Evolutionary conservation across 2,888 invertebrate genomes (phyloP).

Genomic region (Hirudinaria manillensis): DNA sequence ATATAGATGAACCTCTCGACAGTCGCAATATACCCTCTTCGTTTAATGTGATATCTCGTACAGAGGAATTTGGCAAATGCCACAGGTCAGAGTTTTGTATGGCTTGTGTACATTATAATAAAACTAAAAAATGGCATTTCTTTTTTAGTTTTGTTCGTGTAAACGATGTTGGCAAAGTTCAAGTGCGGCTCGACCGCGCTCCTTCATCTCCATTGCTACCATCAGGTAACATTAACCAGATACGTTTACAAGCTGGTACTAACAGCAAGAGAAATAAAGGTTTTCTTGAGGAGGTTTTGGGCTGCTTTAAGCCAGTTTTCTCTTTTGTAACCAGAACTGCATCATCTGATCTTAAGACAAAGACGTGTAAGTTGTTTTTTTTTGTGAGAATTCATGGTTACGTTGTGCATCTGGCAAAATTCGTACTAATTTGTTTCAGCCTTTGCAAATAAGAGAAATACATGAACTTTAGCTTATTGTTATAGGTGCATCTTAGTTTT

Average conservation of each 20-base stretch:
- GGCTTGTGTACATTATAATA: neutral
- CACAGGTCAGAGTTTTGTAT: slow-evolving; percentile 45
- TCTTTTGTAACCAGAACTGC: slow-evolving; percentile 69
- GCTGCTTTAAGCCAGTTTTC: slow-evolving; percentile 79
- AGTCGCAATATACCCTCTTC: slow-evolving; percentile 52
- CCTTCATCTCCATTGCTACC: slow-evolving; percentile 28
- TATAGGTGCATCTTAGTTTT: too few species aligned
- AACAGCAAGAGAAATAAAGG: slow-evolving; percentile 39
- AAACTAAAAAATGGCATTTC: neutral
- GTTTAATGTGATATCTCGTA: slow-evolving; percentile 50
- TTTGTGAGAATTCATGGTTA: too few species aligned
- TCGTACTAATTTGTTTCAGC: too few species aligned
- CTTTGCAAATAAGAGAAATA: too few species aligned
- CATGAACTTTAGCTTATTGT: too few species aligned
- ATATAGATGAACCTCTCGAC: slow-evolving; percentile 50
- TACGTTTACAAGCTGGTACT: slow-evolving; percentile 46
- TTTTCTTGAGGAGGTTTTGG: slow-evolving; percentile 65
- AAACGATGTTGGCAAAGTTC: slow-evolving; percentile 26
- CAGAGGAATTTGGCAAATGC: slow-evolving; percentile 51
- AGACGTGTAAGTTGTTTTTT: neutral
- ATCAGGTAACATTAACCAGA: slow-evolving; percentile 46
- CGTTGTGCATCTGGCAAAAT: too few species aligned
- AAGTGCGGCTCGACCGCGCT: slow-evolving; percentile 29
- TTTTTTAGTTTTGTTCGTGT: slow-evolving; percentile 22
- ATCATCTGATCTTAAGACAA: slow-evolving; percentile 37